Percentiles rank a stretch among this genome's conserved stretches.
Evolutionary conservation across 2,888 invertebrate species (phyloP).

Genomic region (Yponomeuta malinellus): DNA sequence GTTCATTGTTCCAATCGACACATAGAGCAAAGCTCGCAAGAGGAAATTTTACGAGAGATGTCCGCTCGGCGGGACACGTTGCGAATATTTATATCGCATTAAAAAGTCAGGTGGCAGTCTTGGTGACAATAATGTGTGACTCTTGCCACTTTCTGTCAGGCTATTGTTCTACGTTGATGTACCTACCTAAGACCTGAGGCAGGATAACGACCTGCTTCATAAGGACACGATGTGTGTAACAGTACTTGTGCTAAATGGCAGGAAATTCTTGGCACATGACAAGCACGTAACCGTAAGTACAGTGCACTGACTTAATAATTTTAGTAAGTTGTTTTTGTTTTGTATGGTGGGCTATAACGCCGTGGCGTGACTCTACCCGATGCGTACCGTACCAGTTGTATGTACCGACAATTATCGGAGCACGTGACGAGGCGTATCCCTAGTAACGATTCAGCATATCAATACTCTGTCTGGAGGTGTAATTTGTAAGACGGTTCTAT

Average conservation of each 20-base stretch:
- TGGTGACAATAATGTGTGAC: conserved; percentile 53
- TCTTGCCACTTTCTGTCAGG: conserved; percentile 54
- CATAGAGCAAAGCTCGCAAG: conserved; percentile 23
- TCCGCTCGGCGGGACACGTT: conserved; percentile 47
- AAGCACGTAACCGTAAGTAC: conserved; percentile 31
- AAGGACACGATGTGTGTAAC: conserved; percentile 55
- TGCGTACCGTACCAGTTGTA: conserved; percentile 34
- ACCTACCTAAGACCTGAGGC: conserved; percentile 27
- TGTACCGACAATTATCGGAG: not conserved
- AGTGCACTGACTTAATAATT: conserved; percentile 40
- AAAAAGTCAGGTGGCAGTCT: conserved; percentile 36
- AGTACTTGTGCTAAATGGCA: conserved; percentile 48
- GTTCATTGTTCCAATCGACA: conserved; percentile 57
- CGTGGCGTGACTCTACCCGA: conserved; percentile 46
- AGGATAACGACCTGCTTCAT: conserved; percentile 63
- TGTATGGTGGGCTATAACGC: conserved; percentile 18
- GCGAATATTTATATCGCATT: conserved; percentile 68
- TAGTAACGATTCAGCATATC: conserved; percentile 66
- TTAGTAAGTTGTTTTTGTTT: not conserved
- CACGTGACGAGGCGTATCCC: conserved; percentile 48
- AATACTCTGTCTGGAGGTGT: conserved; percentile 39
- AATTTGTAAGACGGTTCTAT: not conserved
- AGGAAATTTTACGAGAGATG: conserved; percentile 65
- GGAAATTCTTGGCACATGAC: conserved; percentile 48
- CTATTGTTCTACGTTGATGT: conserved; percentile 50